phyloP scores from a whole-genome alignment of 2,888 invertebrate genomes.

The Mythimna pallens region DNA sequence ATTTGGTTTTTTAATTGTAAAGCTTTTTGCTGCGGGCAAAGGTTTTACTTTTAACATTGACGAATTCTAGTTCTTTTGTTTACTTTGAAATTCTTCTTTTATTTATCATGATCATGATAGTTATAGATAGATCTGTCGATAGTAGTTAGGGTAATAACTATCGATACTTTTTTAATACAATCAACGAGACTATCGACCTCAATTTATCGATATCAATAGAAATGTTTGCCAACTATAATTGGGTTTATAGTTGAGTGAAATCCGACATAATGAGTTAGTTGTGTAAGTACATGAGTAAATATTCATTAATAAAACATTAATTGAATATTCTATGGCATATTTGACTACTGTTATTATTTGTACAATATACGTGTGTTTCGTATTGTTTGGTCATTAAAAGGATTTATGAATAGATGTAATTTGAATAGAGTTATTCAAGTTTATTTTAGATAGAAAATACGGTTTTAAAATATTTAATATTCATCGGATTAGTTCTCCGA shows the following conservation, averaged over 20 bases:
- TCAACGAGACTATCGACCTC: slow-evolving; percentile 20
- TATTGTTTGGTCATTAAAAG: background rate
- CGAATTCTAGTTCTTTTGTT: background rate
- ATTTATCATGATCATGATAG: background rate
- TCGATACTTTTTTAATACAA: slow-evolving; percentile 21
- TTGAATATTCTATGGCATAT: slow-evolving; percentile 44
- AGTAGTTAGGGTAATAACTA: background rate
- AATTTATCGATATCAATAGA: slow-evolving; percentile 43
- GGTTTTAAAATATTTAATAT: too few species aligned
- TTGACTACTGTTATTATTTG: slow-evolving; percentile 27
- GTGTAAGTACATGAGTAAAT: slow-evolving; percentile 49
- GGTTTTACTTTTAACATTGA: background rate
- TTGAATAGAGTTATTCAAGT: background rate
- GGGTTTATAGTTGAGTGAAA: slow-evolving; percentile 53
- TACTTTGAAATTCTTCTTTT: background rate
- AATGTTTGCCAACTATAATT: slow-evolving; percentile 69
- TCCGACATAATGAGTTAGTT: slow-evolving; percentile 54
- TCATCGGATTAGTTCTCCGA: too few species aligned
- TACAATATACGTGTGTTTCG: slow-evolving; percentile 1
- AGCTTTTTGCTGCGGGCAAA: background rate
- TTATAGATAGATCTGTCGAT: too few species aligned
- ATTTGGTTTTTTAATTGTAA: background rate
- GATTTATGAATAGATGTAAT: background rate
- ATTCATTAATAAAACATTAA: slow-evolving; percentile 49
- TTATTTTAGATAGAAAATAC: background rate